Base-by-base conservation (phyloP, 2,113 vertebrate species). In the Gobiocypris rarus region DNA sequence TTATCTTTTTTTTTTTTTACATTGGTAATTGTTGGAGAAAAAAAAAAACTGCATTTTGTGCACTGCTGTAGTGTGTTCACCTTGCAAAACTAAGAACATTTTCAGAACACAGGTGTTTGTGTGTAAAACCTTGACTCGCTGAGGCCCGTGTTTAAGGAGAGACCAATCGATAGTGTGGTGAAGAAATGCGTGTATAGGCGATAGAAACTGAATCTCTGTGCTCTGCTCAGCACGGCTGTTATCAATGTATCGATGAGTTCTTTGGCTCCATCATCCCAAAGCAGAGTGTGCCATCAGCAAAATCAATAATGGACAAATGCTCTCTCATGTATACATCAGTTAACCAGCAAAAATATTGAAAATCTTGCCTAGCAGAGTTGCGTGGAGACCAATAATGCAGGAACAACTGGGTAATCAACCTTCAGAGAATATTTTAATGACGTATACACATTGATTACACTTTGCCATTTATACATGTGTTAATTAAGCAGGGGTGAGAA, bases 101-200 rank as follows among this genome's bases (percentile, higher is more conserved):
- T 73, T 83, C 4, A 84, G 41, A 24, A 28, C 31, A 15, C 54
- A 8, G 45, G 65, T 87, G 65, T 73, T 17, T 31, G 52, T 31
- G 38, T 79, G 26, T 79, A 67, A 85, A 83, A 83, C 87, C 86
- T 87, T 90, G 77, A 83, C 86, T 86, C 63, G 81, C 24, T 81
- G 81, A 88, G 15, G 82, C 67, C 83, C 31, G 48, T 81, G 82
- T 89, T 89, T 84, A 76, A 85, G 67, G 84, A 73, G 87, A 75
- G 71, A 85, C 54, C 61, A 61, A 89, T 90, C 87, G 82, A 91
- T 91, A 86, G 15, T 7, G 19, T 48, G 80, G 87, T 87, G 74
- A 82, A 86, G 56, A 61, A 70, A 80, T 70, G 17, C 22, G 48
- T 87, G 73, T 19, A 4, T 19, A 45, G 65, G 19, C 28, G 24